phyloP scores from a whole-genome alignment of 2,888 invertebrate species.

The Ptychoptera albimana region DNA sequence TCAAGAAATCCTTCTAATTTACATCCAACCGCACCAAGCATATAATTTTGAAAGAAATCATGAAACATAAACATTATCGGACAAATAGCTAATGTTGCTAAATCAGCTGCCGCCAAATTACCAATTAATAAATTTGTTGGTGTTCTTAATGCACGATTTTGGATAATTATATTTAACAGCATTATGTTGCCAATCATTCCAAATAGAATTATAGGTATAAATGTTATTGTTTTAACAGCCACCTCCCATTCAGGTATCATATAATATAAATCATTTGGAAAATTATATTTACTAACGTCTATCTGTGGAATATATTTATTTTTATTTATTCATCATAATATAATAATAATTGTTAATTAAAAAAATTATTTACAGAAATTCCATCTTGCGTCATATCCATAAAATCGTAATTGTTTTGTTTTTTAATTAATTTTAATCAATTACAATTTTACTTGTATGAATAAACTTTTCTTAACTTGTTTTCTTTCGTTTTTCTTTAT shows the following conservation, averaged over 20 bases:
- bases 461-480: too few species aligned
- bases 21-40: conserved; percentile 57
- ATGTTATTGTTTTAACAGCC: conserved; percentile 39
- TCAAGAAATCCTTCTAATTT: conserved; percentile 61
- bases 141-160: conserved; percentile 45
- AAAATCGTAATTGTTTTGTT: too few species aligned
- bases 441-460: too few species aligned
- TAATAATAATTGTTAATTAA: neutral
- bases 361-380: neutral
- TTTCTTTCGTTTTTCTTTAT: too few species aligned
- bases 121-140: conserved; percentile 57
- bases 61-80: conserved; percentile 61
- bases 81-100: conserved; percentile 46
- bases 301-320: conserved; percentile 4
- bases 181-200: conserved; percentile 52
- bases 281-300: conserved; percentile 17
- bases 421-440: too few species aligned
- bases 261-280: conserved; percentile 51
- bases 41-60: conserved; percentile 64
- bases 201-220: conserved; percentile 42
- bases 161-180: conserved; percentile 44
- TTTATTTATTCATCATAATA: conserved; percentile 15
- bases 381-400: too few species aligned
- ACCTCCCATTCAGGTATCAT: conserved; percentile 42
- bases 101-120: conserved; percentile 58